phyloP scores from a whole-genome alignment of 2,797 vertebrate genomes.

The Lepilemur septentrionalis region DNA sequence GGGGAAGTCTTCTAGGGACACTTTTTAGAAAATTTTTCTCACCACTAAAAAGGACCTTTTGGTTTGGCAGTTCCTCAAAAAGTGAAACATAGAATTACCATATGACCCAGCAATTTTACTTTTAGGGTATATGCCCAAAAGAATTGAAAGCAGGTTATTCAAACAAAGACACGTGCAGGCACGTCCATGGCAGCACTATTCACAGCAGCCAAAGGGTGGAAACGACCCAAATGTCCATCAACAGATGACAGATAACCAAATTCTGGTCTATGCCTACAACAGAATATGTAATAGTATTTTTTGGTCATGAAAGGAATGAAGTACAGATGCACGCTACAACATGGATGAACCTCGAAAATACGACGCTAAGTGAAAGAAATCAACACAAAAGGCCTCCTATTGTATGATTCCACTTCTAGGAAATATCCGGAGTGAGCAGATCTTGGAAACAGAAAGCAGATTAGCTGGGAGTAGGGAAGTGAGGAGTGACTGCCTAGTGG shows the following conservation, averaged over 20 bases:
- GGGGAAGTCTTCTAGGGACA: background rate
- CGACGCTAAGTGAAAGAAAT: background rate
- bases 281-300: background rate
- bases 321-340: too few relatives aligned
- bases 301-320: background rate
- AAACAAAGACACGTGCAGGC: background rate
- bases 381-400: background rate
- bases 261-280: background rate
- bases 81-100: background rate
- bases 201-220: background rate
- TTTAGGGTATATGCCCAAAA: background rate
- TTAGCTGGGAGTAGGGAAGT: background rate
- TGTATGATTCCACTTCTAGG: background rate
- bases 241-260: background rate
- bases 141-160: background rate
- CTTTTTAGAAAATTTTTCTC: background rate
- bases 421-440: background rate
- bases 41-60: background rate
- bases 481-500: background rate
- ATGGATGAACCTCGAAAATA: background rate
- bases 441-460: background rate
- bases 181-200: background rate
- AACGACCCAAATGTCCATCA: background rate
- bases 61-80: background rate
- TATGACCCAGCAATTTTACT: background rate